These are phyloP conservation scores for Crotalus horridus DNA, from an alignment of 2,113 vertebrate species.

Conservation along the genomic window DNA sequence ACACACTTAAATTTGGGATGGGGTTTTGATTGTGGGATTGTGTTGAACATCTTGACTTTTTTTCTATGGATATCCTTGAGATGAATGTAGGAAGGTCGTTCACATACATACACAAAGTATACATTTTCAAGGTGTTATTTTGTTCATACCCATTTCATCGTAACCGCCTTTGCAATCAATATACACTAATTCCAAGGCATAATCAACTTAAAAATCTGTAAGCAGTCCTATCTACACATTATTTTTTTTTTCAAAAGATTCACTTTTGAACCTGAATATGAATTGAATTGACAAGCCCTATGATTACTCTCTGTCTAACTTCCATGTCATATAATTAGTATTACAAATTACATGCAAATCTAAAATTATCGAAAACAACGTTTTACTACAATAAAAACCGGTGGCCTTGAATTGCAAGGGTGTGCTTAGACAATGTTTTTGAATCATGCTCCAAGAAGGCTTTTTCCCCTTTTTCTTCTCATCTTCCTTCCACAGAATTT, in stretches of 20 bases:
- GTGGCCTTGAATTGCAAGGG: constrained; percentile 42
- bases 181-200: constrained; percentile 20
- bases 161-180: neutral
- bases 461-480: constrained; percentile 4
- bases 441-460: constrained; percentile 31
- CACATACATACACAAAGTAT: neutral
- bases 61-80: neutral
- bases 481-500: constrained; percentile 28
- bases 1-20: neutral
- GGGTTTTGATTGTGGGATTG: neutral
- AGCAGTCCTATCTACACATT: constrained; percentile 21
- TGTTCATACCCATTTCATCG: neutral
- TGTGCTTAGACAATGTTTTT: constrained; percentile 33
- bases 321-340: constrained; percentile 53
- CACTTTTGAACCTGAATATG: constrained; percentile 44
- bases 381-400: constrained; percentile 40
- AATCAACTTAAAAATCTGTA: constrained; percentile 33
- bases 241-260: constrained; percentile 23
- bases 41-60: neutral
- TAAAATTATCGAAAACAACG: constrained; percentile 41
- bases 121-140: neutral
- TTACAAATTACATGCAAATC: constrained; percentile 49
- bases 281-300: constrained; percentile 50
- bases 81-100: neutral
- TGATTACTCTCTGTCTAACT: constrained; percentile 45